These are phyloP conservation scores for Phymorhynchus buccinoides DNA, from an alignment of 1,140 invertebrate genomes.

Conservation along the genomic window DNA sequence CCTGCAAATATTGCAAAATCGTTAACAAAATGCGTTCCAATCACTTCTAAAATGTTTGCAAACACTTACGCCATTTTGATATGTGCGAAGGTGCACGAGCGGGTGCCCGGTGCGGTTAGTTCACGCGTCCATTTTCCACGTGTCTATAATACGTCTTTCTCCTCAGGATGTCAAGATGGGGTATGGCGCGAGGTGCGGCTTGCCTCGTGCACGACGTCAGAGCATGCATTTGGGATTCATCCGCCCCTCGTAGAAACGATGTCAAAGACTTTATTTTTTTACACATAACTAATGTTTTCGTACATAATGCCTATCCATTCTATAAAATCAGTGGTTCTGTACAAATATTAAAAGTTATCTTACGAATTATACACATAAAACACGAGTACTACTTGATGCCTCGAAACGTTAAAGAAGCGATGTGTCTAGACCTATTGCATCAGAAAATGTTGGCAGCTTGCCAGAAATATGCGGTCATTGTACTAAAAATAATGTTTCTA, in stretches of 20 bases:
- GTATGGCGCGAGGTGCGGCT: background rate
- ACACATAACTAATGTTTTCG: background rate
- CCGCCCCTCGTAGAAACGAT: background rate
- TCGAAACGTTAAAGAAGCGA: background rate
- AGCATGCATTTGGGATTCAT: background rate
- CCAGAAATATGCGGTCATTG: background rate
- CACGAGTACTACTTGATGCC: background rate
- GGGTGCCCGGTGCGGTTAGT: constrained; percentile 38
- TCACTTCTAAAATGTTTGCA: background rate
- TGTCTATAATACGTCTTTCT: background rate
- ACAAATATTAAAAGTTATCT: background rate
- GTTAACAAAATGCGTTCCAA: constrained; percentile 32
- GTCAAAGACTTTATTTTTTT: background rate
- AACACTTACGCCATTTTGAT: constrained; percentile 42
- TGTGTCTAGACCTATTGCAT: background rate
- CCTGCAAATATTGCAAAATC: too few relatives aligned
- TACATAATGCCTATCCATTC: background rate
- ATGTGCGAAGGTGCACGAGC: constrained; percentile 41
- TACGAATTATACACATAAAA: background rate
- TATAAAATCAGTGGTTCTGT: background rate
- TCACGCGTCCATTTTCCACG: constrained; percentile 32
- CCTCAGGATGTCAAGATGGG: background rate
- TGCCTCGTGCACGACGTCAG: background rate
- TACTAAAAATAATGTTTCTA: constrained; percentile 1
- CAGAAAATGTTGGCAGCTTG: constrained; percentile 28